These are phyloP conservation scores for Urocynchramus pylzowi DNA, from an alignment of 2,113 vertebrate species.

Conservation along the genomic window DNA sequence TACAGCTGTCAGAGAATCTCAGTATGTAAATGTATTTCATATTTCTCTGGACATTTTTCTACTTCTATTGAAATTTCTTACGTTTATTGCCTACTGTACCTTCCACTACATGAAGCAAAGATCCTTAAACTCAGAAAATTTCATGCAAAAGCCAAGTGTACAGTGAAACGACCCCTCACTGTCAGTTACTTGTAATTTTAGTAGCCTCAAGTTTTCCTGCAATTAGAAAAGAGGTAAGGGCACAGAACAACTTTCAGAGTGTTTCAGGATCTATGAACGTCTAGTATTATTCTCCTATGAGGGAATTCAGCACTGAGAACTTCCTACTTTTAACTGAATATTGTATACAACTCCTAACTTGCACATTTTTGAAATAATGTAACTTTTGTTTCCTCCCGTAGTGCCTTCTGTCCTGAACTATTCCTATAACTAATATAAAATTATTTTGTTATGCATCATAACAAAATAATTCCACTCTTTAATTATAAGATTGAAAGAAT, in stretches of 20 bases:
- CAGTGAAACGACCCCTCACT: background rate
- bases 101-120: background rate
- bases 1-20: background rate
- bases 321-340: background rate
- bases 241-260: background rate
- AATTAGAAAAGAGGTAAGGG: background rate
- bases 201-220: background rate
- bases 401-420: background rate
- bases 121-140: background rate
- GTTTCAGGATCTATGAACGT: background rate
- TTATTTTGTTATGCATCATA: background rate
- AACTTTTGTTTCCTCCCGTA: background rate
- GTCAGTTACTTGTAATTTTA: background rate
- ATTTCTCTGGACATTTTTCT: background rate
- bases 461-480: background rate
- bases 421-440: background rate
- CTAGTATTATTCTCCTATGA: background rate
- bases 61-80: background rate
- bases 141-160: background rate
- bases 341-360: background rate
- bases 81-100: background rate
- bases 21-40: background rate
- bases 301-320: background rate
- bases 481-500: background rate
- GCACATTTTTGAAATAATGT: background rate